These are phyloP conservation scores for Pheosia gnoma DNA, from an alignment of 2,888 invertebrate species.

Conservation along the genomic window DNA sequence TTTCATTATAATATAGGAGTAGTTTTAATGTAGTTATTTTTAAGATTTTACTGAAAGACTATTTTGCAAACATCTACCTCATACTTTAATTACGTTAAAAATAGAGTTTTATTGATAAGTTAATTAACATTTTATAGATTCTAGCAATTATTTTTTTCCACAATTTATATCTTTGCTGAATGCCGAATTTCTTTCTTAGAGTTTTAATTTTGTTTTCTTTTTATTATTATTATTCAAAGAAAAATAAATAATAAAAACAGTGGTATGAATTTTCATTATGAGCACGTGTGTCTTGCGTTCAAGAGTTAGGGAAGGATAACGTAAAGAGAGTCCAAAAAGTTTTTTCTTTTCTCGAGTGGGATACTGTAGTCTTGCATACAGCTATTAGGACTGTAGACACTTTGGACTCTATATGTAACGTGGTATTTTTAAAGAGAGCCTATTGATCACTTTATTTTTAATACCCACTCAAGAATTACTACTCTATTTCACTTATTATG, in stretches of 20 bases:
- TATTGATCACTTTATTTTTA: too few species aligned
- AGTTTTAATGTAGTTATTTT: slow-evolving; percentile 60
- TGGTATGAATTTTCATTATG: background rate
- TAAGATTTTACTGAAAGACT: slow-evolving; percentile 77
- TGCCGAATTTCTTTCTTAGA: slow-evolving; percentile 76
- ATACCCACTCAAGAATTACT: too few species aligned
- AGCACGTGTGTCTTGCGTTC: too few species aligned
- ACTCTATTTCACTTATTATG: too few species aligned
- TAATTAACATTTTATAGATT: slow-evolving; percentile 76
- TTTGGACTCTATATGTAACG: too few species aligned
- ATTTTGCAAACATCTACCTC: slow-evolving; percentile 82
- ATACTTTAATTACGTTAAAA: slow-evolving; percentile 72
- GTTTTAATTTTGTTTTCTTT: slow-evolving; percentile 78
- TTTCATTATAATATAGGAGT: slow-evolving; percentile 58
- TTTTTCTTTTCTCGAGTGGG: too few species aligned
- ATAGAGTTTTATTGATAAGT: slow-evolving; percentile 77
- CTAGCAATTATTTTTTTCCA: slow-evolving; percentile 65
- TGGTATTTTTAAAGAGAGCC: too few species aligned
- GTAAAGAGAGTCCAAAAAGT: too few species aligned
- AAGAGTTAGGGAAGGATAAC: too few species aligned
- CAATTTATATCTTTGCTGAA: slow-evolving; percentile 62
- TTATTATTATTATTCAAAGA: slow-evolving; percentile 74
- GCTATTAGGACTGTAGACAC: too few species aligned
- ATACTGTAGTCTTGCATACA: too few species aligned
- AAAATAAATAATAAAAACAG: slow-evolving; percentile 59